Conservation (phyloP, 2,797 vertebrate genomes). For the Chaunax sp. region DNA sequence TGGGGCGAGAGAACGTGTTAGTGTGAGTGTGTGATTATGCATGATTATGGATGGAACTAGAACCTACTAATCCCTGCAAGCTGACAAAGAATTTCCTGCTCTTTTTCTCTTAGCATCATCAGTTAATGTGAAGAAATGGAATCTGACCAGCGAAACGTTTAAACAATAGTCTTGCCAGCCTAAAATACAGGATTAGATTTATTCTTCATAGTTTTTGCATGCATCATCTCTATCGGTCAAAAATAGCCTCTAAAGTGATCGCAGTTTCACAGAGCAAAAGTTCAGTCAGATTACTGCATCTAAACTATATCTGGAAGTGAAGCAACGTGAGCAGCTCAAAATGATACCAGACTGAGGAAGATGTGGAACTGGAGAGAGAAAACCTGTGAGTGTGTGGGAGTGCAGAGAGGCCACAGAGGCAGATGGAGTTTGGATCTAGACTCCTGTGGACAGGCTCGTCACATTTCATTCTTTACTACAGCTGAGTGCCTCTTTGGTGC, state of each 20-base stretch:
- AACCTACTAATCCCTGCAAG: conserved; percentile 50
- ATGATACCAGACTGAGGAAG: neutral
- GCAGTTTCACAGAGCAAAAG: neutral
- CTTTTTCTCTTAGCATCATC: conserved; percentile 41
- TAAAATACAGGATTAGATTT: no score
- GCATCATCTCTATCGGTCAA: no score
- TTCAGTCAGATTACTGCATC: neutral
- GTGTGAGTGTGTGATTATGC: conserved; percentile 68
- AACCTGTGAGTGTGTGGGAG: conserved; percentile 15
- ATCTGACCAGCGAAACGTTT: no score
- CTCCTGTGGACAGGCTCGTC: conserved; percentile 62
- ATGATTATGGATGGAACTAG: conserved; percentile 66
- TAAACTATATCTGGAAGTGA: neutral
- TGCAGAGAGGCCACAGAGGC: conserved; percentile 43
- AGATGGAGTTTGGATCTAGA: conserved; percentile 85
- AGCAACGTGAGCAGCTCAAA: conserved; percentile 2
- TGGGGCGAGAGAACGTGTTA: conserved; percentile 58
- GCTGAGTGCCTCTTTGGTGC: conserved; percentile 42
- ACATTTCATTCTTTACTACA: conserved; percentile 73
- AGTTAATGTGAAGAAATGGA: conserved; percentile 27
- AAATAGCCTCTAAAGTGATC: no score
- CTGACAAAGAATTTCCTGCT: conserved; percentile 61
- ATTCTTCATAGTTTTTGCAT: no score
- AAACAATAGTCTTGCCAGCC: no score
- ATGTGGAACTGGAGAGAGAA: conserved; percentile 39